Conservation (phyloP, 2,113 vertebrate genomes). For the Pungitius pungitius region DNA sequence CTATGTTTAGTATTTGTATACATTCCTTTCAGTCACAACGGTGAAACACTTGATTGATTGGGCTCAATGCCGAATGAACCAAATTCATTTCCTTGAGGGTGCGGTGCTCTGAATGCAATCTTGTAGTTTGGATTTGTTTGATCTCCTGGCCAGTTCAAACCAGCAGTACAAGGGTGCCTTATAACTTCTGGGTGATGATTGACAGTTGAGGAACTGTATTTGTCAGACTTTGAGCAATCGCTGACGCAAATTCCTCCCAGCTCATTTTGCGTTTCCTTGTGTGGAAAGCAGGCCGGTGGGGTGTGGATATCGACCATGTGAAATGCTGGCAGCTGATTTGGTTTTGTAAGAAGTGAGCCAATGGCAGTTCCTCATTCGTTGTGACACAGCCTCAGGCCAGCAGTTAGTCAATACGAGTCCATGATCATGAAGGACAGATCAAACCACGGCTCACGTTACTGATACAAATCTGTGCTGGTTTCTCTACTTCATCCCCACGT, state of each 20-base stretch:
- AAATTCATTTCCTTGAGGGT: background rate
- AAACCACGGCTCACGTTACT: background rate
- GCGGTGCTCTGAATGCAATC: too few species aligned
- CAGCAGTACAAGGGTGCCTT: background rate
- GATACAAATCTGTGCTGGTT: background rate
- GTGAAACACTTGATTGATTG: background rate
- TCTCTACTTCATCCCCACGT: background rate
- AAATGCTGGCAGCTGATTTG: background rate
- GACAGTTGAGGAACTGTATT: background rate
- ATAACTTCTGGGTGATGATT: background rate
- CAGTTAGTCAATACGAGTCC: background rate
- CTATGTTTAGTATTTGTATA: background rate
- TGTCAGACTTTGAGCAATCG: background rate
- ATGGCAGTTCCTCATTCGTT: slow-evolving; percentile 24
- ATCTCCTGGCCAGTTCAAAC: background rate
- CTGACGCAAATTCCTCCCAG: background rate
- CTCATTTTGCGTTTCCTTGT: slow-evolving; percentile 3
- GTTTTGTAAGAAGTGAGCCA: background rate
- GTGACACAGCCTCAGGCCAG: background rate
- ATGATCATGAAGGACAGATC: background rate
- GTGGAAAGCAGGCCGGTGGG: slow-evolving; percentile 11
- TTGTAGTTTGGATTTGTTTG: too few species aligned
- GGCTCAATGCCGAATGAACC: background rate
- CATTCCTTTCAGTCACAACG: background rate
- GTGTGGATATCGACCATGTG: background rate